These are phyloP conservation scores for mouse (Mus musculus) DNA, from an alignment of 2,113 vertebrate species.

Conservation along the genomic window GRCm39 chr3:28353501-28354000, in stretches of 20 bases:
- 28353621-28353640: neutral
- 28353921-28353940: neutral
- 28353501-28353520: neutral
- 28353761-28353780: neutral
- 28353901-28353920: neutral
- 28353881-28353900: neutral
- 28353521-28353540: neutral
- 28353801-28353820: no score
- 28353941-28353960: neutral
- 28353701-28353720: neutral
- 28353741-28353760: neutral
- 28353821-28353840: no score
- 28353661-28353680: neutral
- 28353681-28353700: neutral
- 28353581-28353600: neutral
- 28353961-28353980: neutral
- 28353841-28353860: neutral
- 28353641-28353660: neutral
- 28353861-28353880: neutral
- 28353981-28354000: slow-evolving; percentile 28
- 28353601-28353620: neutral
- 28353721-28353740: neutral
- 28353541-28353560: neutral
- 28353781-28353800: no score
- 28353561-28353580: neutral